Percentiles rank a stretch among this genome's conserved stretches.
Evolutionary conservation across 2,113 vertebrate species (phyloP).

Genomic region (Chaetura pelagica): DNA sequence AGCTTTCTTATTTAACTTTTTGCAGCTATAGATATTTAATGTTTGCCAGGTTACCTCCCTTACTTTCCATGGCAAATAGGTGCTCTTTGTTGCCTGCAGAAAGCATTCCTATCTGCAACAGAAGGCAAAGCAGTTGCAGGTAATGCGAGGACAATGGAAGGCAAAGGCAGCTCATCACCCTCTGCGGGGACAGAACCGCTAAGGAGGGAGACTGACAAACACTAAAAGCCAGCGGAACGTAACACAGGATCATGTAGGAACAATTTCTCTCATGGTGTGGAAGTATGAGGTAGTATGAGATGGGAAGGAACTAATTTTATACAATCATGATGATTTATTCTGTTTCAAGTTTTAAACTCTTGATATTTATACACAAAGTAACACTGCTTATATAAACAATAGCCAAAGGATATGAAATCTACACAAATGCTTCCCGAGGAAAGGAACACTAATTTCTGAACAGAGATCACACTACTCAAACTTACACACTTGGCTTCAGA

Average conservation of each 20-base stretch:
- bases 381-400: not conserved
- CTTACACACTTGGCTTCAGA: not conserved
- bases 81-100: not conserved
- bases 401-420: not conserved
- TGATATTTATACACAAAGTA: not conserved
- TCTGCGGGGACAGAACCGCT: not conserved
- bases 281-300: rapidly evolving
- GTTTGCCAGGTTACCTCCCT: constrained; percentile 14
- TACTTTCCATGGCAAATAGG: not conserved
- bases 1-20: not conserved
- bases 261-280: not conserved
- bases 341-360: not conserved
- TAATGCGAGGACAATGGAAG: not conserved
- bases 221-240: rapidly evolving
- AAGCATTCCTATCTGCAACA: rapidly evolving
- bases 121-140: not conserved
- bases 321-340: not conserved
- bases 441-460: not conserved
- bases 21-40: not conserved
- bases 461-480: not conserved
- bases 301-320: not conserved
- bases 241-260: not conserved
- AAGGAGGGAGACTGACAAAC: not conserved
- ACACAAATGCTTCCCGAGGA: not conserved
- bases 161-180: not conserved